Evolutionary conservation across 2,113 vertebrate species (phyloP).

Genomic region (Mystacornis crossleyi): DNA sequence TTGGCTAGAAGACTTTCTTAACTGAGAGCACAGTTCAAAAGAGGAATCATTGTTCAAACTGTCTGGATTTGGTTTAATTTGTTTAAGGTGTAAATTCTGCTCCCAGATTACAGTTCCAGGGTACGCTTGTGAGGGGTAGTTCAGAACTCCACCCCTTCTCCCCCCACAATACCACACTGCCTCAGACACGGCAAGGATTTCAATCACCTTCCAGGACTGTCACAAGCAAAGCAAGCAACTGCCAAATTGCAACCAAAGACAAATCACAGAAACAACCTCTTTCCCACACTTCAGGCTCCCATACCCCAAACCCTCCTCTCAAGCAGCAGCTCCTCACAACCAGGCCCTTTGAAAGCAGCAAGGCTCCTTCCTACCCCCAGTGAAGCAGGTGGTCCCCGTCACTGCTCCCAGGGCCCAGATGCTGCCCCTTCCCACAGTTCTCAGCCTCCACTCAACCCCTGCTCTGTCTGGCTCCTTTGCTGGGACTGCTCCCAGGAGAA

Average conservation of each 20-base stretch:
- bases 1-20: background rate
- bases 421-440: background rate
- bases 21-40: background rate
- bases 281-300: background rate
- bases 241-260: background rate
- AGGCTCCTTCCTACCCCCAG: background rate
- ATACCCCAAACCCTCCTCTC: background rate
- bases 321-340: background rate
- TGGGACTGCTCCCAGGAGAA: background rate
- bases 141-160: background rate
- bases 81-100: background rate
- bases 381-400: background rate
- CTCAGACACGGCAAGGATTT: background rate
- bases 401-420: background rate
- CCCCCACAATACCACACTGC: background rate
- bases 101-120: background rate
- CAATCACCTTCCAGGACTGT: background rate
- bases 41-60: background rate
- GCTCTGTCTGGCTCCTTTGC: background rate
- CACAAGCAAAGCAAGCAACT: background rate
- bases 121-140: background rate
- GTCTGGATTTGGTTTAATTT: background rate
- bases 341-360: rapidly evolving
- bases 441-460: background rate
- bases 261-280: background rate